Percentiles rank a stretch among this genome's conserved stretches.
These are phyloP conservation scores for Podotricha telesiphe DNA, from an alignment of 2,888 invertebrate species.

Conservation along the genomic window DNA sequence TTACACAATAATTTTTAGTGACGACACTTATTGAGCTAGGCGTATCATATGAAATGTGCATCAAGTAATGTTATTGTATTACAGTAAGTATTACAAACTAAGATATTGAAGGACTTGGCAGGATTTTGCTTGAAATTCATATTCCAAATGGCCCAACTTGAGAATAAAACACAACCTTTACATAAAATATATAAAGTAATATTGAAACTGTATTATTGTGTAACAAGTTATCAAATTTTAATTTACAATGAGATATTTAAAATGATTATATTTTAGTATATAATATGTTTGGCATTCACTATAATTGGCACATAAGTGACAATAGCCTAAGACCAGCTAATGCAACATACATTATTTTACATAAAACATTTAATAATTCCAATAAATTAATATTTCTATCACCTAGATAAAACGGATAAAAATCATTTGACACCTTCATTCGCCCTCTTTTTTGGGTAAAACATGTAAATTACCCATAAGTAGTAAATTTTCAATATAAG, in stretches of 20 bases:
- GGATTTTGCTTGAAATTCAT: conserved; percentile 77
- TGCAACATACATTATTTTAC: conserved; percentile 49
- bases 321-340: conserved; percentile 55
- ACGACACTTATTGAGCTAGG: conserved; percentile 83
- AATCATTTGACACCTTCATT: conserved; percentile 42
- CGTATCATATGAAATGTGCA: conserved; percentile 82
- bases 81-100: conserved; percentile 65
- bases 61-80: conserved; percentile 77
- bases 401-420: conserved; percentile 47
- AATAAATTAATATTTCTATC: conserved; percentile 52
- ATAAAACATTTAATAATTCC: conserved; percentile 50
- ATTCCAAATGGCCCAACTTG: conserved; percentile 63
- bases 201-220: conserved; percentile 46
- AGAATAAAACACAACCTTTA: conserved; percentile 62
- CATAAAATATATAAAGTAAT: conserved; percentile 60
- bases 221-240: conserved; percentile 43
- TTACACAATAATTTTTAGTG: conserved; percentile 80
- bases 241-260: conserved; percentile 39
- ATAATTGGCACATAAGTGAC: conserved; percentile 68
- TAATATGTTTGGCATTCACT: conserved; percentile 63
- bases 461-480: conserved; percentile 22
- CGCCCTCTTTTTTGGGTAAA: conserved; percentile 33
- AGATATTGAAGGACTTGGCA: conserved; percentile 68
- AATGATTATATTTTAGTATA: conserved; percentile 43
- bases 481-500: conserved; percentile 56